Evolutionary conservation across 2,888 invertebrate genomes (phyloP).

Genomic region (Ophion slaviceki): DNA sequence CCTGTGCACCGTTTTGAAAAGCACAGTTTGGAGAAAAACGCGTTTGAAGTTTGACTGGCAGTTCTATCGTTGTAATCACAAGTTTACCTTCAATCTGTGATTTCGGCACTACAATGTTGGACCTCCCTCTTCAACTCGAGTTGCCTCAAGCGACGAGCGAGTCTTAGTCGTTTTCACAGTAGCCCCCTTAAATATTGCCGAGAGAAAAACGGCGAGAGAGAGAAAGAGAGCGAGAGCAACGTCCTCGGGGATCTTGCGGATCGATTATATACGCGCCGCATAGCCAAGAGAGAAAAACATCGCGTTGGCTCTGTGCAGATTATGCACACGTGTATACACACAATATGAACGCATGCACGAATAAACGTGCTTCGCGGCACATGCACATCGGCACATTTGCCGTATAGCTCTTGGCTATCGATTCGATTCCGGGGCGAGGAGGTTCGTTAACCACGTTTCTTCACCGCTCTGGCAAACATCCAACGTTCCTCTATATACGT

Average conservation of each 20-base stretch:
- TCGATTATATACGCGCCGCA: slow-evolving; percentile 24
- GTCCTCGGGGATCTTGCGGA: slow-evolving; percentile 22
- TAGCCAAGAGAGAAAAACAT: not conserved
- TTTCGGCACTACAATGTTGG: no score
- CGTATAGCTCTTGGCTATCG: slow-evolving; percentile 28
- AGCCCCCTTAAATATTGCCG: no score
- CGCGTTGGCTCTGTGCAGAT: not conserved
- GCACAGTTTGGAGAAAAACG: no score
- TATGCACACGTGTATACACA: not conserved
- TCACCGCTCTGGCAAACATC: slow-evolving; percentile 52
- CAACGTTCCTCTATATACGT: slow-evolving; percentile 26
- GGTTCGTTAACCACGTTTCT: slow-evolving; percentile 62
- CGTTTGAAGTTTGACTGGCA: no score
- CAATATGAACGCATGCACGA: not conserved
- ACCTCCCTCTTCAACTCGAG: no score
- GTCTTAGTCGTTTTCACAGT: no score
- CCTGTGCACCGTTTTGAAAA: no score
- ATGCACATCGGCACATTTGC: slow-evolving; percentile 36
- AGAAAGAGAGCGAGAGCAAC: not conserved
- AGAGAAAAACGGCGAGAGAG: not conserved
- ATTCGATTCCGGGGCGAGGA: slow-evolving; percentile 45
- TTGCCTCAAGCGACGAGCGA: no score
- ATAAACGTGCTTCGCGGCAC: not conserved
- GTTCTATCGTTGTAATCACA: no score
- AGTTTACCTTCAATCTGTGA: no score